Percentiles rank a stretch among this genome's conserved stretches.
Conservation (phyloP, 1,140 invertebrate species). For the Araneus ventricosus region DNA sequence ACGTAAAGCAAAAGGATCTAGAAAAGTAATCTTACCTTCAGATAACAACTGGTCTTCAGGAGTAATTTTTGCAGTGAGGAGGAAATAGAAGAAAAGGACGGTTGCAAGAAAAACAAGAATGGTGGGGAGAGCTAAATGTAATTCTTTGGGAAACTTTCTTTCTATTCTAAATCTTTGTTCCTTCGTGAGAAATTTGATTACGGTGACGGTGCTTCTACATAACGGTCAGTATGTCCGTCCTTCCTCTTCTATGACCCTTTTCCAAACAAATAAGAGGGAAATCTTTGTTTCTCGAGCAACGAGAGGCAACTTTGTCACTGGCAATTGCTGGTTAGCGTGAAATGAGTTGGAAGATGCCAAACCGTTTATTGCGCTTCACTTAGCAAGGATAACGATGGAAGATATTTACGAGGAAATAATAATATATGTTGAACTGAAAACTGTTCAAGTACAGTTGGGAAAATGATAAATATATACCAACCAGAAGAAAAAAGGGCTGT, state of each 20-base stretch:
- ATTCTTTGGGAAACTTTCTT: slow-evolving; percentile 14
- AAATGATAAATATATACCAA: too few species aligned
- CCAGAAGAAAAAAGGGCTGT: too few species aligned
- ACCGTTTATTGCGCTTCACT: not conserved
- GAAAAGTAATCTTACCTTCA: too few species aligned
- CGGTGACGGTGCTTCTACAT: not conserved
- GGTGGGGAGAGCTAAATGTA: not conserved
- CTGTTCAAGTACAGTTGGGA: too few species aligned
- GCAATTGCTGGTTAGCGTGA: slow-evolving; percentile 12
- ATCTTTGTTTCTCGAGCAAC: not conserved
- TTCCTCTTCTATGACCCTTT: not conserved
- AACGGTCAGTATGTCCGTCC: not conserved
- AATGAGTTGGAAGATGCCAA: slow-evolving; percentile 20
- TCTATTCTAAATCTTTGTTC: slow-evolving; percentile 17
- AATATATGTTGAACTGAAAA: not conserved
- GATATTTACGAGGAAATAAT: slow-evolving; percentile 2
- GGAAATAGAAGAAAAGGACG: not conserved
- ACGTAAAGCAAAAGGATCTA: too few species aligned
- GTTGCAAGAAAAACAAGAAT: not conserved
- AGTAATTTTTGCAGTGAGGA: not conserved
- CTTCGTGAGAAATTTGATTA: slow-evolving; percentile 8
- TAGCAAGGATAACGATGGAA: not conserved
- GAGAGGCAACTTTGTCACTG: not conserved
- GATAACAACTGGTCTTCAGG: not conserved
- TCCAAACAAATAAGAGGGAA: not conserved